A percentile compares a stretch with the other conserved stretches of the same genome.
Conservation (phyloP, 2,797 vertebrate species). For the Babyrousa celebensis region DNA sequence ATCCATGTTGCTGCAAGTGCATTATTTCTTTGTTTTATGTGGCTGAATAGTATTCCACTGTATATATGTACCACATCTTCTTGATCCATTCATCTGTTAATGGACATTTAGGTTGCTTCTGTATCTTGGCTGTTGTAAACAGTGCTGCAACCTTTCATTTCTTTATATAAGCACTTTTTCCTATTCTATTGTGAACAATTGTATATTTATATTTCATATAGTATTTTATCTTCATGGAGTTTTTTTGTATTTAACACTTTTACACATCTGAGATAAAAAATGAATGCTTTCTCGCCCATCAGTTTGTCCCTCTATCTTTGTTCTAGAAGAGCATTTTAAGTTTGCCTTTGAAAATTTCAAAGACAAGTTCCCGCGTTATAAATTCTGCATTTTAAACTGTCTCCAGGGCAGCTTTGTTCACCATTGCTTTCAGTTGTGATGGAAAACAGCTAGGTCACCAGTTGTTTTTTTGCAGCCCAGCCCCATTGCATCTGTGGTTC, state of each 20-base stretch:
- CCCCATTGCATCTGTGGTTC: neutral
- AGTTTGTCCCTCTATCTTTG: neutral
- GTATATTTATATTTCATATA: neutral
- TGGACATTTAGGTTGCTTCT: no score
- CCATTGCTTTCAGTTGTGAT: neutral
- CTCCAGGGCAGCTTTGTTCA: neutral
- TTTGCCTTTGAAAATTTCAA: constrained; percentile 13
- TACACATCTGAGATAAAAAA: neutral
- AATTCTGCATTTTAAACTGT: neutral
- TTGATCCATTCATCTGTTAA: no score
- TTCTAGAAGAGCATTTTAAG: neutral
- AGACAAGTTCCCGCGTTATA: neutral
- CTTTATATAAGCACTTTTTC: neutral
- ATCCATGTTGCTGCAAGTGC: no score
- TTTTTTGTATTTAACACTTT: neutral
- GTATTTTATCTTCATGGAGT: neutral
- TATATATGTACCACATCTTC: no score
- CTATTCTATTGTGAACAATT: neutral
- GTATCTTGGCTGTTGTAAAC: no score
- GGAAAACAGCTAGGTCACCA: neutral
- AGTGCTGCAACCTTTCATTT: neutral
- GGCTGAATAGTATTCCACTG: no score
- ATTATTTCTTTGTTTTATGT: no score
- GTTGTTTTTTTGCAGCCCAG: neutral
- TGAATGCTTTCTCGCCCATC: neutral